Percentiles rank a stretch among this genome's conserved stretches.
phyloP scores from a whole-genome alignment of 2,888 invertebrate species.

The Hirudinaria manillensis region DNA sequence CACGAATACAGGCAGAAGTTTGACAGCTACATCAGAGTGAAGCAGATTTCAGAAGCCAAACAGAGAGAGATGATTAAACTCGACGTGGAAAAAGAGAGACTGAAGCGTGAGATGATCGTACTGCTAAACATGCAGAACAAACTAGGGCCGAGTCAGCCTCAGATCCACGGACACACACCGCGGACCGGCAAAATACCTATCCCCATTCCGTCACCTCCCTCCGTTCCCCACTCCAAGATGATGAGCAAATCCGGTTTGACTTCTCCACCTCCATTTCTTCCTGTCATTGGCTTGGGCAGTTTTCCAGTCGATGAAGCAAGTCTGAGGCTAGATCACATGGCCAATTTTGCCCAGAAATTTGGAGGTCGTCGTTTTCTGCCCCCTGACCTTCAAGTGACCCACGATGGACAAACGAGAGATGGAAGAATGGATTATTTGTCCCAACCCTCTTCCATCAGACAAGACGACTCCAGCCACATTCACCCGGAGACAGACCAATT shows the following conservation, averaged over 20 bases:
- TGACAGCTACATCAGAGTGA: not conserved
- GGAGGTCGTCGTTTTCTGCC: not conserved
- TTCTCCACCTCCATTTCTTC: not conserved
- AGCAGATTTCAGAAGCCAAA: conserved; percentile 7
- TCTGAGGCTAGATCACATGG: too few species aligned
- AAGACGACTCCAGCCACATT: not conserved
- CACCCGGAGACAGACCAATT: not conserved
- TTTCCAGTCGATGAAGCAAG: not conserved
- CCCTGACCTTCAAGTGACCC: not conserved
- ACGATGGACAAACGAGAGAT: not conserved
- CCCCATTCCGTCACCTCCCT: conserved; percentile 17
- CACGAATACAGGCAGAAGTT: conserved; percentile 11
- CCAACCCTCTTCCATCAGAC: not conserved
- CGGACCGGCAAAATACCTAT: not conserved
- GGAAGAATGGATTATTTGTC: not conserved
- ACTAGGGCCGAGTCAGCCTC: too few species aligned
- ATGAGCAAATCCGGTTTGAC: not conserved
- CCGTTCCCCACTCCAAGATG: not conserved
- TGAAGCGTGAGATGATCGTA: conserved; percentile 4
- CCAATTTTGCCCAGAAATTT: too few species aligned
- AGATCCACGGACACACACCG: not conserved
- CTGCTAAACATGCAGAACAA: not conserved
- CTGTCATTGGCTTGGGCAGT: not conserved
- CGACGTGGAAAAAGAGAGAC: conserved; percentile 5
- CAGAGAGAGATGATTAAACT: not conserved